A percentile compares a stretch with the other conserved stretches of the same genome.
Evolutionary conservation across 2,113 vertebrate genomes (phyloP).

Genomic region (Crypturellus undulatus): DNA sequence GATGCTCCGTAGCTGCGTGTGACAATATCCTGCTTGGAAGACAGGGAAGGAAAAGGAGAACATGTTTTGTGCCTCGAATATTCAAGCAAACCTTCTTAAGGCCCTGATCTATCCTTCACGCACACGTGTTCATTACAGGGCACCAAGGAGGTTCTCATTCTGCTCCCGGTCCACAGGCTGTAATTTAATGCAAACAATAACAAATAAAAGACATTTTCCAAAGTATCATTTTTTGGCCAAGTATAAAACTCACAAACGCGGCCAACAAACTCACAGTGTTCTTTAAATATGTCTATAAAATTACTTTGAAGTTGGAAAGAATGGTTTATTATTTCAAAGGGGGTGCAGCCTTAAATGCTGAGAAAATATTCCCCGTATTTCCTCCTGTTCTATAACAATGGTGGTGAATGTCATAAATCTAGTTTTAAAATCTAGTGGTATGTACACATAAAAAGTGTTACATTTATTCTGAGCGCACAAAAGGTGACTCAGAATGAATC

Average conservation of each 20-base stretch:
- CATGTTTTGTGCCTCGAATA: neutral
- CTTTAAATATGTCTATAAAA: constrained; percentile 26
- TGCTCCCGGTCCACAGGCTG: neutral
- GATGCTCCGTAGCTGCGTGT: neutral
- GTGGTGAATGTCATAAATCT: constrained; percentile 15
- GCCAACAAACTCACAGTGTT: neutral
- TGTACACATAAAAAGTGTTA: constrained; percentile 27
- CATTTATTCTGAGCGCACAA: constrained; percentile 38
- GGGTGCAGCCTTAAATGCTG: neutral
- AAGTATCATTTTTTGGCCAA: neutral
- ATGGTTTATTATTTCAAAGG: constrained; percentile 43
- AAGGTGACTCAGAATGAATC: constrained; percentile 47
- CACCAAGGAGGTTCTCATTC: neutral
- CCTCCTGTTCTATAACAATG: neutral
- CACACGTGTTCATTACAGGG: neutral
- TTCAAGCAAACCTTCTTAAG: neutral
- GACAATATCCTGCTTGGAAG: neutral
- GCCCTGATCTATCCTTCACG: neutral
- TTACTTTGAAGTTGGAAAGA: constrained; percentile 29
- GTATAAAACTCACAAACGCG: neutral
- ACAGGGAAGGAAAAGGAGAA: neutral
- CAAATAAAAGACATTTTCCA: neutral
- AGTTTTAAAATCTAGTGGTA: constrained; percentile 48
- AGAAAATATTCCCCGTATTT: neutral
- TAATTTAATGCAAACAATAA: neutral